phyloP scores from a whole-genome alignment of 2,113 vertebrate genomes.

The Furnarius figulus region DNA sequence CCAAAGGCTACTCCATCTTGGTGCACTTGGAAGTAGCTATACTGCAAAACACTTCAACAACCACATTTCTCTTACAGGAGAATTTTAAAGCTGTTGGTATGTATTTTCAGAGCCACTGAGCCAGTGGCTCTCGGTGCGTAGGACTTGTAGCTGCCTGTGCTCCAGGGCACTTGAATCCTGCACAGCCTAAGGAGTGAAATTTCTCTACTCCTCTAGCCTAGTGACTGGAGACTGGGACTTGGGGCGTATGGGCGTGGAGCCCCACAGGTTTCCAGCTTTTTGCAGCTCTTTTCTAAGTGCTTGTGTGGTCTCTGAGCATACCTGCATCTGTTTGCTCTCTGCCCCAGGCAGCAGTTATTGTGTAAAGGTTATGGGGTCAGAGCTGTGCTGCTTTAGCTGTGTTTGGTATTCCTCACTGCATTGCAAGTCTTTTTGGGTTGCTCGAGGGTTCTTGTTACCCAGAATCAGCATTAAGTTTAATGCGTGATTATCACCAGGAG shows the following conservation, averaged over 20 bases:
- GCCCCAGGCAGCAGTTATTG: background rate
- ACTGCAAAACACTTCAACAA: background rate
- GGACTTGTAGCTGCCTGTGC: background rate
- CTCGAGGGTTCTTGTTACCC: background rate
- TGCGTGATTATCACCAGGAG: background rate
- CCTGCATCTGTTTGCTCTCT: background rate
- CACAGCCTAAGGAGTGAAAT: background rate
- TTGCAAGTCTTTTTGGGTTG: background rate
- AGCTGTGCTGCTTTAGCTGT: background rate
- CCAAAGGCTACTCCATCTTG: background rate
- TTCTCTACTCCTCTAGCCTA: background rate
- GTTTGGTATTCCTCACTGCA: background rate
- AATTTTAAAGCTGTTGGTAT: background rate
- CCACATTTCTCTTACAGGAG: background rate
- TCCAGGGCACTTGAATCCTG: background rate
- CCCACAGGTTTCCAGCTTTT: background rate
- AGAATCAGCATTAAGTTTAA: background rate
- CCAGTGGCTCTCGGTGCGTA: accelerated
- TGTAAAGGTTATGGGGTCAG: background rate
- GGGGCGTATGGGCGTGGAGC: background rate
- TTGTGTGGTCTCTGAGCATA: background rate
- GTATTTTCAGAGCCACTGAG: background rate
- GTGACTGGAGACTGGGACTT: background rate
- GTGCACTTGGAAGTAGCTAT: background rate
- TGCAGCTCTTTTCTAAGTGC: background rate